Evolutionary conservation across 1,140 invertebrate species (phyloP).

Genomic region (Macrosteles quadrilineatus): DNA sequence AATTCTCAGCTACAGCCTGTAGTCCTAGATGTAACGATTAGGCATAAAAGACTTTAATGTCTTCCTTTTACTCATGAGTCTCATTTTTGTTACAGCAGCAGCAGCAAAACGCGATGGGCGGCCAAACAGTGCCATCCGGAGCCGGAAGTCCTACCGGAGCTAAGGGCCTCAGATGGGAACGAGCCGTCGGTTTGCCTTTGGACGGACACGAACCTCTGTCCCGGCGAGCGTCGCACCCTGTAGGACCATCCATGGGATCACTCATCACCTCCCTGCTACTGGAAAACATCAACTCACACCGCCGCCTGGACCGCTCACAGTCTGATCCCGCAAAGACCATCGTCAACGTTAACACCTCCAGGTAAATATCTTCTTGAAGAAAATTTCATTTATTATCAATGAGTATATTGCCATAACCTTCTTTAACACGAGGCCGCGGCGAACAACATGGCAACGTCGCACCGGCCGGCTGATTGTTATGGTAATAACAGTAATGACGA

Average conservation of each 20-base stretch:
- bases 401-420: too few relatives aligned
- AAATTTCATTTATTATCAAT: too few relatives aligned
- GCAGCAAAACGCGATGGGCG: background rate
- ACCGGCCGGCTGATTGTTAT: too few relatives aligned
- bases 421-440: too few relatives aligned
- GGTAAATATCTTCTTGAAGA: constrained; percentile 31
- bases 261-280: constrained; percentile 33
- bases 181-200: background rate
- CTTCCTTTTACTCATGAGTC: too few relatives aligned
- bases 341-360: constrained; percentile 61
- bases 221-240: constrained; percentile 25
- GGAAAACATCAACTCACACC: constrained; percentile 54
- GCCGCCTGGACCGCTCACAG: constrained; percentile 77
- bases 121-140: background rate
- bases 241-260: constrained; percentile 17
- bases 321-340: constrained; percentile 65
- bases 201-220: constrained; percentile 19
- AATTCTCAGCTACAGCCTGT: too few relatives aligned
- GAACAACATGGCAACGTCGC: too few relatives aligned
- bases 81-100: background rate
- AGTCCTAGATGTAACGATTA: too few relatives aligned
- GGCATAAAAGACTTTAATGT: too few relatives aligned
- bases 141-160: background rate
- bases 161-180: constrained; percentile 3
- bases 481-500: too few relatives aligned